A percentile compares a stretch with the other conserved stretches of the same genome.
Conservation (phyloP, 2,113 vertebrate species). For the Megaceryle maxima region DNA sequence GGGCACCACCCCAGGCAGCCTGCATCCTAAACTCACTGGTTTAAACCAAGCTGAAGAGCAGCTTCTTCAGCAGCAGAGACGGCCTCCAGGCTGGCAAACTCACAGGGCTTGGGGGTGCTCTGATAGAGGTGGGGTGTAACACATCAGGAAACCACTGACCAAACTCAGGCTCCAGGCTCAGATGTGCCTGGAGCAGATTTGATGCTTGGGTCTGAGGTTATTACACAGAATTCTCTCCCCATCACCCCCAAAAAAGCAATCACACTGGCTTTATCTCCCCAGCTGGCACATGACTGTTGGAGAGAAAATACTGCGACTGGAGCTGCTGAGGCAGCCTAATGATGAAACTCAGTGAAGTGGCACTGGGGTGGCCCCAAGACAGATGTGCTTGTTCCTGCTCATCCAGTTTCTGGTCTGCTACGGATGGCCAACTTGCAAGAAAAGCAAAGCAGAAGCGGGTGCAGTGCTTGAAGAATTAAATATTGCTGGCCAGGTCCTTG, state of each 20-base stretch:
- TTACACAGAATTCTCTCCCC: not conserved
- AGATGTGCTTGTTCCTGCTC: not conserved
- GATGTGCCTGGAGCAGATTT: not conserved
- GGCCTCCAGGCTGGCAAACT: not conserved
- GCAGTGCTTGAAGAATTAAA: not conserved
- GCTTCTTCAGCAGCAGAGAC: not conserved
- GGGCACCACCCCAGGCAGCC: not conserved
- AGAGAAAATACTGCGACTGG: not conserved
- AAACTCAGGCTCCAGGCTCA: not conserved
- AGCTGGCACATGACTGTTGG: not conserved
- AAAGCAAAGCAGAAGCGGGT: not conserved
- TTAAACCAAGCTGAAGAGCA: not conserved
- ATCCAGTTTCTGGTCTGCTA: not conserved
- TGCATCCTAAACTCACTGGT: not conserved
- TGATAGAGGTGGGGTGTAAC: not conserved
- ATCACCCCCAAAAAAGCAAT: not conserved
- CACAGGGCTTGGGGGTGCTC: not conserved
- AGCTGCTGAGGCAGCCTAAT: not conserved
- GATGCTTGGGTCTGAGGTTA: not conserved
- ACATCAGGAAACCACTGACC: not conserved
- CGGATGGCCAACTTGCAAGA: not conserved
- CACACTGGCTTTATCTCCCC: accelerated
- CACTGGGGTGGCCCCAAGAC: not conserved
- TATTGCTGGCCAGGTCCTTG: not conserved
- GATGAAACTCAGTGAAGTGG: not conserved